Conservation (phyloP, 2,797 vertebrate genomes). For the Fratercula arctica region DNA sequence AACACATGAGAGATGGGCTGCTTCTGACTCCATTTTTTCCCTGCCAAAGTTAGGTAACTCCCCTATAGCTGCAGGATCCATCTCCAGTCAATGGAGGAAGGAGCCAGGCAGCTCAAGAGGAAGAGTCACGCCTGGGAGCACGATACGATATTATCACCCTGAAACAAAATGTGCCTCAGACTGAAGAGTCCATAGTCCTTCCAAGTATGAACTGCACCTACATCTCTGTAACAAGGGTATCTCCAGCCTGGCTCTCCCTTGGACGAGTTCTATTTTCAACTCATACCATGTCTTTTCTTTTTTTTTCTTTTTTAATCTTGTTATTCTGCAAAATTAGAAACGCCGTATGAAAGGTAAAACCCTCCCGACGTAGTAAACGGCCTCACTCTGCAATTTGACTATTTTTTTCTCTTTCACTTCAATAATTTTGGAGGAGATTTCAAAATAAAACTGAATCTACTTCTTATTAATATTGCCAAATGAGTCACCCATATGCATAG, state of each 20-base stretch:
- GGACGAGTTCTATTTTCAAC: background rate
- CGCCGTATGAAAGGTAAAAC: background rate
- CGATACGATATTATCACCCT: background rate
- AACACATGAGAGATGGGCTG: background rate
- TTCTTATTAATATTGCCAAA: constrained; percentile 20
- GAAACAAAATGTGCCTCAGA: fast-evolving
- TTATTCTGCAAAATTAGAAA: constrained; percentile 16
- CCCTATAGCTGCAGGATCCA: background rate
- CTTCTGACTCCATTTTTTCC: background rate
- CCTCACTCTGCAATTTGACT: background rate
- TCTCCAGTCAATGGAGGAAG: background rate
- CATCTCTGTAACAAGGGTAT: background rate
- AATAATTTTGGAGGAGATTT: constrained; percentile 12
- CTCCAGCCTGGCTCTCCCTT: background rate
- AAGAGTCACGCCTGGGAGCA: background rate
- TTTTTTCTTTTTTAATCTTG: background rate
- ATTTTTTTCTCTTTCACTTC: background rate
- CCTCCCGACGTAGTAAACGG: background rate
- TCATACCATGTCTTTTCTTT: background rate
- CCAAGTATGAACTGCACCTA: background rate
- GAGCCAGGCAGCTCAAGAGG: background rate
- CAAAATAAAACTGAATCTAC: constrained; percentile 1
- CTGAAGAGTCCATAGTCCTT: background rate
- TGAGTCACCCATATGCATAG: background rate
- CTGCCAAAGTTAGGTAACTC: background rate